Conservation (phyloP, 2,113 vertebrate genomes). For the Hylia prasina region DNA sequence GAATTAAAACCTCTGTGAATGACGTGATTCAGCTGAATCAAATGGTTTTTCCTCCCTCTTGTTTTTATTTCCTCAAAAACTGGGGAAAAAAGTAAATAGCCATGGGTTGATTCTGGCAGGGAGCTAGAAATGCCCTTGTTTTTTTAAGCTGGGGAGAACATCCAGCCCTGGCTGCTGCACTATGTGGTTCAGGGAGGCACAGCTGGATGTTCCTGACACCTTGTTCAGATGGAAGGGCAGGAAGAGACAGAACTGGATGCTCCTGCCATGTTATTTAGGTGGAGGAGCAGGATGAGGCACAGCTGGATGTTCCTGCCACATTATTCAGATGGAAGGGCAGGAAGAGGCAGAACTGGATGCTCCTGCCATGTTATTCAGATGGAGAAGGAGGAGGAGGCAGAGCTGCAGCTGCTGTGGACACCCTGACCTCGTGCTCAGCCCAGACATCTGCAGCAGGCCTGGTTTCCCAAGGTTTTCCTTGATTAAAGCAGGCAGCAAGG, state of each 20-base stretch:
- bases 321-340: neutral
- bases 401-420: neutral
- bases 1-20: constrained; percentile 6
- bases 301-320: neutral
- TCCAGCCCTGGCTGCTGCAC: neutral
- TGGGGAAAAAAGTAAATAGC: neutral
- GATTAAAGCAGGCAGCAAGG: neutral
- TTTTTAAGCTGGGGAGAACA: neutral
- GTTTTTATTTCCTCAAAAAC: neutral
- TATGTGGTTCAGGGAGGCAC: neutral
- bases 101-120: neutral
- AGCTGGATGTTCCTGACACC: neutral
- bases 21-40: neutral
- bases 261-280: neutral
- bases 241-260: neutral
- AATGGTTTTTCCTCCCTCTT: neutral
- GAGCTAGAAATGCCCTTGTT: neutral
- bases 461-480: neutral
- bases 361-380: neutral
- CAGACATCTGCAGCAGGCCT: neutral
- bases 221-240: neutral
- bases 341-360: neutral
- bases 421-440: neutral
- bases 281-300: neutral
- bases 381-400: neutral